These are phyloP conservation scores for Octodon degus DNA, from an alignment of 2,113 vertebrate genomes.

Conservation along the genomic window DNA sequence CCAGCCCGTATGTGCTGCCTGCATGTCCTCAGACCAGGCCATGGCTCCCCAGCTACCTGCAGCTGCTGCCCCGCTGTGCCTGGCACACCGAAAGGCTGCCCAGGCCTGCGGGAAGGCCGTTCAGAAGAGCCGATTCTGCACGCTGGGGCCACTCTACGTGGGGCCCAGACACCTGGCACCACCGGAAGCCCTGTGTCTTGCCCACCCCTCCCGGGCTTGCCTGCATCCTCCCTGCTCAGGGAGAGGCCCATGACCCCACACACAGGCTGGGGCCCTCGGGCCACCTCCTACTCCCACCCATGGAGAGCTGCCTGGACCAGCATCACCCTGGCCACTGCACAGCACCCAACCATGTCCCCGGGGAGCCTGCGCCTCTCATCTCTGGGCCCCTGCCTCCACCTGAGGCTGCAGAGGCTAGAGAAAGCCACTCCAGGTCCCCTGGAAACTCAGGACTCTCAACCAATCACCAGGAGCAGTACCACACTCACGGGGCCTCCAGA, in stretches of 20 bases:
- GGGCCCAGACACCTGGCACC: not conserved
- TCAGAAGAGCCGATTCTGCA: not conserved
- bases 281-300: not conserved
- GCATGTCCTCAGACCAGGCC: not conserved
- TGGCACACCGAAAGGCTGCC: not conserved
- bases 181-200: not conserved
- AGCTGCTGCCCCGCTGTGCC: not conserved
- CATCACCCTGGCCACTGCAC: not conserved
- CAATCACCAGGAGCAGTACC: fast-evolving
- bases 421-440: fast-evolving
- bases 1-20: fast-evolving
- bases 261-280: not conserved
- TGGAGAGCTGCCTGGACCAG: not conserved
- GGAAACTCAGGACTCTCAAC: not conserved
- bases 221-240: no score
- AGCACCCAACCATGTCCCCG: not conserved
- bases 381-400: not conserved
- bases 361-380: fast-evolving
- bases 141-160: fast-evolving
- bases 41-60: not conserved
- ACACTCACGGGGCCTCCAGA: not conserved
- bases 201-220: not conserved
- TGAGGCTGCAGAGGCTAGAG: fast-evolving
- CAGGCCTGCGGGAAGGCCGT: fast-evolving
- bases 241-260: not conserved